Base-by-base conservation (phyloP, 2,888 invertebrate genomes). In the Leptothorax acervorum region DNA sequence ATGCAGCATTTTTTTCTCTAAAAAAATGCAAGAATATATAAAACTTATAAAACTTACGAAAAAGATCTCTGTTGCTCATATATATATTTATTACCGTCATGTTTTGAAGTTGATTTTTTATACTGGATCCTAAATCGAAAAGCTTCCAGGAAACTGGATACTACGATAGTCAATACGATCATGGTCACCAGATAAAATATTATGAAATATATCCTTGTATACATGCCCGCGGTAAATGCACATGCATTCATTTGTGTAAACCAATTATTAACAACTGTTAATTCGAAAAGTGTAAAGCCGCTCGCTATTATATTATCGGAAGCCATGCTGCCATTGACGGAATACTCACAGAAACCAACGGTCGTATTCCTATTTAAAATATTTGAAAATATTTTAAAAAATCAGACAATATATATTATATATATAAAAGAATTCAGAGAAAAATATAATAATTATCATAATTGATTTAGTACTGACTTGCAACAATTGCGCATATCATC, bases 191-290 rank as follows among this genome's bases (percentile, higher is more conserved):
- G n/a, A n/a, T n/a, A n/a, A n/a, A n/a, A n/a, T n/a, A n/a, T n/a
- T n/a, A n/a, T n/a, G n/a, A n/a, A n/a, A n/a, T n/a, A n/a, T n/a
- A n/a, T n/a, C n/a, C n/a, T n/a, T n/a, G n/a, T n/a, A n/a, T n/a
- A n/a, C n/a, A 97, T 96, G 73, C 96, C 96, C 0, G 96, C 96
- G 28, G 97, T 97, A 0, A 96, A 95, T 0, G 97, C 97, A 93
- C 97, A 97, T 1, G 97, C 98, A 93, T 98, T 98, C 98, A 98
- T 98, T 39, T 98, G 96, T 83, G 98, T 97, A 92, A 98, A 98
- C 98, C 98, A 98, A 95, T 98, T 98, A 95, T 98, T 98, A 83
- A 98, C 98, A 15, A 98, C 98, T 0, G 98, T 98, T 91, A 98
- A 95, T 95, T 98, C 98, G 95, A 98, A 98, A 88, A 98, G 95